phyloP scores from a whole-genome alignment of 2,888 invertebrate species.

The Oxycera nigricornis region DNA sequence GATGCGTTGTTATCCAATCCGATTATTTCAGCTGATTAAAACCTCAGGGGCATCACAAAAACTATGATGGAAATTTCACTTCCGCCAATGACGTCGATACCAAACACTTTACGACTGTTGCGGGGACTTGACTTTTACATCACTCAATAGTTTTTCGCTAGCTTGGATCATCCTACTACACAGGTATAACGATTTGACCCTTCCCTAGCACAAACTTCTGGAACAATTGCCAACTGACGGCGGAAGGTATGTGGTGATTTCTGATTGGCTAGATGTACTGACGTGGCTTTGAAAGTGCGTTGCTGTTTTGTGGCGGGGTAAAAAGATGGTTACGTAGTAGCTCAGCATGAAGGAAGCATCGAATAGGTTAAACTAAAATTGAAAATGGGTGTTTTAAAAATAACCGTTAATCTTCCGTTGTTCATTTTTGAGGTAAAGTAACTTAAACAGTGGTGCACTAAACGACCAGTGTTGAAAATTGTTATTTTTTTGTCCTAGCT shows the following conservation, averaged over 20 bases:
- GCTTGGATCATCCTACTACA: not conserved
- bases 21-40: not conserved
- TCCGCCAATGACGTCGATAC: not conserved
- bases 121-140: not conserved
- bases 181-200: not conserved
- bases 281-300: constrained; percentile 24
- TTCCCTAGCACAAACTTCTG: constrained; percentile 8
- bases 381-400: no score
- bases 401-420: no score
- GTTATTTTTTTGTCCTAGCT: no score
- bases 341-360: no score
- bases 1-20: not conserved
- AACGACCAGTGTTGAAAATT: no score
- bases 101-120: not conserved
- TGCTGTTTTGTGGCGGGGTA: not conserved
- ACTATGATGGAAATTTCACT: not conserved
- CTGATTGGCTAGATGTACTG: constrained; percentile 24
- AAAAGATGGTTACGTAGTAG: not conserved
- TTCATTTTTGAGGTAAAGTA: no score
- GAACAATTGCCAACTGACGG: constrained; percentile 8
- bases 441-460: no score
- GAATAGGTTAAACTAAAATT: no score
- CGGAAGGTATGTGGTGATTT: not conserved
- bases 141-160: constrained; percentile 25
- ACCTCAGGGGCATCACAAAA: constrained; percentile 19